phyloP scores from a whole-genome alignment of 2,888 invertebrate genomes.

The Luperina testacea region DNA sequence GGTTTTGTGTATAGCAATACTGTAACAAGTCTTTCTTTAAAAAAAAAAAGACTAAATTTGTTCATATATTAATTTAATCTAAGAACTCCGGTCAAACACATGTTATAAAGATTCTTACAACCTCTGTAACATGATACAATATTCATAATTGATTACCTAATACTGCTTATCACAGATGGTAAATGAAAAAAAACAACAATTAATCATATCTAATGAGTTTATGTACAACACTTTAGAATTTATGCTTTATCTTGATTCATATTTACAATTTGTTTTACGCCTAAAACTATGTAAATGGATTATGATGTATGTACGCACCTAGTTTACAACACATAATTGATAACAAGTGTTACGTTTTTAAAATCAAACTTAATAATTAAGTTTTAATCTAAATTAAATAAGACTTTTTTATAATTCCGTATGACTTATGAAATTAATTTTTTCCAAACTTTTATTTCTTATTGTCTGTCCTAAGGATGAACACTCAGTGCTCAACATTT shows the following conservation, averaged over 20 bases:
- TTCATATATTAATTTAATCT: too few species aligned
- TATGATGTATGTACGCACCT: constrained; percentile 57
- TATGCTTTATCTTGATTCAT: constrained; percentile 84
- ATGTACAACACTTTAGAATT: constrained; percentile 89
- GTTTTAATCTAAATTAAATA: constrained; percentile 60
- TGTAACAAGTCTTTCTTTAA: not conserved
- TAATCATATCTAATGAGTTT: constrained; percentile 75
- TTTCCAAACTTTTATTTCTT: constrained; percentile 70
- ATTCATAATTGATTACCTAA: constrained; percentile 73
- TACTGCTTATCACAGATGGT: constrained; percentile 82
- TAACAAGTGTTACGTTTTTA: constrained; percentile 48
- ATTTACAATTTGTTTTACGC: constrained; percentile 78
- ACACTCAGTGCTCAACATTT: constrained; percentile 74
- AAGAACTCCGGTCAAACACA: not conserved
- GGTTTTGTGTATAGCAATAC: not conserved
- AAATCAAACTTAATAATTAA: constrained; percentile 52
- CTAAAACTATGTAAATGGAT: constrained; percentile 71
- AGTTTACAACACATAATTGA: constrained; percentile 60
- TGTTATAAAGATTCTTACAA: constrained; percentile 50
- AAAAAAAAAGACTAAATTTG: not conserved
- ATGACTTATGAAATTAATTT: constrained; percentile 68
- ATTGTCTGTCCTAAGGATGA: constrained; percentile 79
- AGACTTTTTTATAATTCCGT: constrained; percentile 53
- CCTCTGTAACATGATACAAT: constrained; percentile 62
- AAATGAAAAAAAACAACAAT: constrained; percentile 75